Percentiles rank a stretch among this genome's conserved stretches.
Evolutionary conservation across 2,113 vertebrate species (phyloP).

Genomic region (Rynchops niger): DNA sequence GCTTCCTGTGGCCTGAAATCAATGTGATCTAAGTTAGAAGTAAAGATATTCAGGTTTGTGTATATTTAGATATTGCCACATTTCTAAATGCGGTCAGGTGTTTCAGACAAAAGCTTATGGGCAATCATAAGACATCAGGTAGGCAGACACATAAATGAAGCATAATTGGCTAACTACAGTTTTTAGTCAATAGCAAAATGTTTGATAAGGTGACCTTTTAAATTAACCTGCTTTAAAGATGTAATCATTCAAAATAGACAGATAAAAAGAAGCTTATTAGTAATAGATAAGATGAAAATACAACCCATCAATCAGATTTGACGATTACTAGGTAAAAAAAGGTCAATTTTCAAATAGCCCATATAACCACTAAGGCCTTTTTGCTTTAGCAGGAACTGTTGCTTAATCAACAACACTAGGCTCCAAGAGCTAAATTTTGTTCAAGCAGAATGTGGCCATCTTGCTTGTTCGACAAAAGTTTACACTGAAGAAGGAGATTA

Average conservation of each 20-base stretch:
- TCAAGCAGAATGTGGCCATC: not conserved
- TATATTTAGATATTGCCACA: not conserved
- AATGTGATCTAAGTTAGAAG: not conserved
- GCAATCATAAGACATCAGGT: not conserved
- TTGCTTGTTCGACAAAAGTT: not conserved
- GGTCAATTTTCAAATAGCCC: not conserved
- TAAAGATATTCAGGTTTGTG: not conserved
- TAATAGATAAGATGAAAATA: slow-evolving; percentile 4
- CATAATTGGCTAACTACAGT: not conserved
- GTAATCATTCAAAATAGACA: not conserved
- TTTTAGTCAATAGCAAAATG: slow-evolving; percentile 5
- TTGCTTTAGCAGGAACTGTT: not conserved
- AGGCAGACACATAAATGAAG: not conserved
- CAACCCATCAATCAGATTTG: not conserved
- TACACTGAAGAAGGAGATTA: not conserved
- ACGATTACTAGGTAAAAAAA: slow-evolving; percentile 7
- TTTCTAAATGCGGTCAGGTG: not conserved
- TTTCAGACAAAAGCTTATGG: not conserved
- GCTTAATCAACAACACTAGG: not conserved
- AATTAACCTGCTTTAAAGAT: slow-evolving; percentile 37
- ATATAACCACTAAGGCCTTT: not conserved
- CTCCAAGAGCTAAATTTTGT: not conserved
- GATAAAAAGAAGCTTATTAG: slow-evolving; percentile 37
- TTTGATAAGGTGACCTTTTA: slow-evolving; percentile 43
- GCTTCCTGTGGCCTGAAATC: not conserved